phyloP scores from a whole-genome alignment of 2,888 invertebrate species.

The Parnassius orleans region DNA sequence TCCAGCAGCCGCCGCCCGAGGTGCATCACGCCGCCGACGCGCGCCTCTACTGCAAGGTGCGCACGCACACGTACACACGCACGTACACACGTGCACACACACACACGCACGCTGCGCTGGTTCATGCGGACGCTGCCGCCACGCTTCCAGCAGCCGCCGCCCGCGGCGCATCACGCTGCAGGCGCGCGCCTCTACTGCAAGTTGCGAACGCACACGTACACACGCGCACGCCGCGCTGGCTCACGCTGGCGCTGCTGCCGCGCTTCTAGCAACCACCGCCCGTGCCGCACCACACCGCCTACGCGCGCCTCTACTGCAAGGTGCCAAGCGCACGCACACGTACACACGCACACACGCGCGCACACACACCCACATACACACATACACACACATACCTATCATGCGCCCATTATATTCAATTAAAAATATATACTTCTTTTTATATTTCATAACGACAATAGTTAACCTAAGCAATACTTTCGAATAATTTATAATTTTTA shows the following conservation, averaged over 20 bases:
- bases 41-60: constrained; percentile 57
- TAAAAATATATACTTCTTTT: no score
- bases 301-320: constrained; percentile 53
- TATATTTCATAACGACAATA: no score
- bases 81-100: no score
- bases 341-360: no score
- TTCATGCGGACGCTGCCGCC: constrained; percentile 88
- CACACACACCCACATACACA: no score
- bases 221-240: constrained; percentile 77
- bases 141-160: constrained; percentile 81
- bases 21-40: constrained; percentile 34
- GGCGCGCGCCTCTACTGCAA: constrained; percentile 51
- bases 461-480: no score
- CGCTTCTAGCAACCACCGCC: constrained; percentile 81
- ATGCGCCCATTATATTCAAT: no score
- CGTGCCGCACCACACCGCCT: constrained; percentile 35
- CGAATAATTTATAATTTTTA: no score
- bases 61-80: constrained; percentile 30
- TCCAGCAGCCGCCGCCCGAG: constrained; percentile 68
- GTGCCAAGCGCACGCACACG: constrained; percentile 38
- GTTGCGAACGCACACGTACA: constrained; percentile 41
- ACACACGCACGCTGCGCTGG: constrained; percentile 75
- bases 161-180: constrained; percentile 34
- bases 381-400: constrained; percentile 47
- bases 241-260: constrained; percentile 88